Percentiles rank a stretch among this genome's conserved stretches.
phyloP scores from a whole-genome alignment of 2,113 vertebrate genomes.

The Potamarius usumacintae region DNA sequence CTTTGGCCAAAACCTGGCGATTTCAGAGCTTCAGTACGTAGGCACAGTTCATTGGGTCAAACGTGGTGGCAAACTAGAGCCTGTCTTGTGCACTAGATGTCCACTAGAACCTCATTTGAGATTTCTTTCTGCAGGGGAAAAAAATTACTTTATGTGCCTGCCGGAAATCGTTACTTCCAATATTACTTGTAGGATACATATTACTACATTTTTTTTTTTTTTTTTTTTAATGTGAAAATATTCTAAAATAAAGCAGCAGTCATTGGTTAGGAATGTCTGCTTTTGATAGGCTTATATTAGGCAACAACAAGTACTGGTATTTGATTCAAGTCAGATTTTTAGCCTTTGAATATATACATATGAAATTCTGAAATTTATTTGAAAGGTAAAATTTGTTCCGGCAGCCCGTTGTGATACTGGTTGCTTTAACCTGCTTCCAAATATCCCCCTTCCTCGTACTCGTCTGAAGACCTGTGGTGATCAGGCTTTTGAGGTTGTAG shows the following conservation, averaged over 20 bases:
- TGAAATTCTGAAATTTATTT: not conserved
- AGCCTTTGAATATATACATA: not conserved
- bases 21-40: not conserved
- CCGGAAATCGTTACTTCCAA: not conserved
- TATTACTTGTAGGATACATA: not conserved
- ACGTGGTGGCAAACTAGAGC: not conserved
- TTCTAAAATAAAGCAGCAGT: not conserved
- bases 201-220: not conserved
- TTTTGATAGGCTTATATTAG: not conserved
- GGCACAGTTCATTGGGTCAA: not conserved
- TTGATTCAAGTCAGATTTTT: not conserved
- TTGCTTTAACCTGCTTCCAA: slow-evolving; percentile 39
- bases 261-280: not conserved
- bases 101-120: not conserved
- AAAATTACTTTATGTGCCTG: not conserved
- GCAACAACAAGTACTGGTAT: not conserved
- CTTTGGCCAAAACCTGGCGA: not conserved
- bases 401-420: not conserved
- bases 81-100: not conserved
- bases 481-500: no score
- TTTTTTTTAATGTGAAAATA: not conserved
- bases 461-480: no score
- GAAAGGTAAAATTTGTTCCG: not conserved
- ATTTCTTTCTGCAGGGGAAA: not conserved
- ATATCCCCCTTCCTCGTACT: slow-evolving; percentile 74